Base-by-base conservation (phyloP, 2,797 vertebrate species). In the Micromesistius poutassou region DNA sequence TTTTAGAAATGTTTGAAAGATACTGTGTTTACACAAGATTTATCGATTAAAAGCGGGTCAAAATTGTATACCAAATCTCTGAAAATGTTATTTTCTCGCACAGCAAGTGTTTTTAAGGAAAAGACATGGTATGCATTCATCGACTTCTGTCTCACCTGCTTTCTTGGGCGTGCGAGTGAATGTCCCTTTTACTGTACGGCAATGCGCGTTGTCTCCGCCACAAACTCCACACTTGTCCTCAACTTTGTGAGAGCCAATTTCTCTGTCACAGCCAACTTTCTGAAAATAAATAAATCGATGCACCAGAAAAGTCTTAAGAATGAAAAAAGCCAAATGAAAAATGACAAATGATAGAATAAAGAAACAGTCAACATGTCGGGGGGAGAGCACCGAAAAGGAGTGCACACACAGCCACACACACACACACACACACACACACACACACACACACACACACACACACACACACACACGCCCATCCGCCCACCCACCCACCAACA, bases 171-270 rank as follows among this genome's bases (percentile, higher is more conserved):
- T 97, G 31, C 97, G 94, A 42, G 96, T 97, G 81, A 98, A 98
- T 30, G 95, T 96, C 68, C 97, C 97, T 90, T 99, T 99, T 36
- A 99, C 95, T 0, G 97, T 98, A 81, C 96, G 95, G 82, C 98
- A 99, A 82, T 99, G 98, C 0, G 98, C 98, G 78, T 98, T 97
- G 78, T 99, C 97, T 12, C 97, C 97, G 0, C 96, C 97, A 1
- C 98, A 99, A 13, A 99, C 97, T 0, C 98, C 98, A 1, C 98
- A 99, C 83, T 97, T 97, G 89, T 99, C 98, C 81, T 99, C 97
- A 0, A 93, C 91, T 90, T 99, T 99, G 82, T 80, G 95, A 1
- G 98, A 99, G 76, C 97, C 97, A 0, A 99, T 98, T 79, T 98
- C 97, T 89, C 95, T 95, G 92, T 99, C 96, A 70, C 98, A 99